phyloP scores from a whole-genome alignment of 2,888 invertebrate genomes.

The Cenopis cana region DNA sequence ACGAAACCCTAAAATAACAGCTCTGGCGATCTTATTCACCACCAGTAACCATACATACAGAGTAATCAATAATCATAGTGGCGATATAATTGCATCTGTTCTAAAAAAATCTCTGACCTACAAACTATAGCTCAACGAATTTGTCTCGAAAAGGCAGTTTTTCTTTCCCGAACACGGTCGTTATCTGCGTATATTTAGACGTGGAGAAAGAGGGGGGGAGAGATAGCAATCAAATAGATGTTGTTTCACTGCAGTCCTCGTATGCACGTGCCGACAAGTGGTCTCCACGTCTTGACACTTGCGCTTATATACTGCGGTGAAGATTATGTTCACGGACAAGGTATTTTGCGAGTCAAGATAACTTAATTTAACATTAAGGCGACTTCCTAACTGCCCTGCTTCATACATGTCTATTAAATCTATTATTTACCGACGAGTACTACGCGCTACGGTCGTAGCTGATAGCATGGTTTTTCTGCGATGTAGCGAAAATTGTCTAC shows the following conservation, averaged over 20 bases:
- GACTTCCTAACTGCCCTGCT: too few species aligned
- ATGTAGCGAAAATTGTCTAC: too few species aligned
- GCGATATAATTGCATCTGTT: background rate
- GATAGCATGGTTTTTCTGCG: too few species aligned
- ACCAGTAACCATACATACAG: too few species aligned
- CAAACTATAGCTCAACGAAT: slow-evolving; percentile 62
- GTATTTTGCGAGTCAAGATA: background rate
- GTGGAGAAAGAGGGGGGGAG: slow-evolving; percentile 58
- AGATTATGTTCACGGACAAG: slow-evolving; percentile 29
- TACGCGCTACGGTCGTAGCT: too few species aligned
- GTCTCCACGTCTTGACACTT: slow-evolving; percentile 76
- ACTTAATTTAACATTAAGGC: background rate
- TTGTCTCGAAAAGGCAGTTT: slow-evolving; percentile 72
- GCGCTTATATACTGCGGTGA: slow-evolving; percentile 43
- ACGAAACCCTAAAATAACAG: too few species aligned
- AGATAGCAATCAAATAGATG: slow-evolving; percentile 85
- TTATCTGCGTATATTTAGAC: slow-evolving; percentile 80
- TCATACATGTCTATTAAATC: too few species aligned
- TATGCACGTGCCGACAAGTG: slow-evolving; percentile 71
- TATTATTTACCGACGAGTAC: too few species aligned
- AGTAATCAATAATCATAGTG: too few species aligned
- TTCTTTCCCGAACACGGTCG: slow-evolving; percentile 73
- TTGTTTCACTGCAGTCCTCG: slow-evolving; percentile 81
- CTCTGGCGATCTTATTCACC: too few species aligned
- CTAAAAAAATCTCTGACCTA: background rate